Conservation (phyloP, 2,113 vertebrate genomes). For the Bubo bubo region DNA sequence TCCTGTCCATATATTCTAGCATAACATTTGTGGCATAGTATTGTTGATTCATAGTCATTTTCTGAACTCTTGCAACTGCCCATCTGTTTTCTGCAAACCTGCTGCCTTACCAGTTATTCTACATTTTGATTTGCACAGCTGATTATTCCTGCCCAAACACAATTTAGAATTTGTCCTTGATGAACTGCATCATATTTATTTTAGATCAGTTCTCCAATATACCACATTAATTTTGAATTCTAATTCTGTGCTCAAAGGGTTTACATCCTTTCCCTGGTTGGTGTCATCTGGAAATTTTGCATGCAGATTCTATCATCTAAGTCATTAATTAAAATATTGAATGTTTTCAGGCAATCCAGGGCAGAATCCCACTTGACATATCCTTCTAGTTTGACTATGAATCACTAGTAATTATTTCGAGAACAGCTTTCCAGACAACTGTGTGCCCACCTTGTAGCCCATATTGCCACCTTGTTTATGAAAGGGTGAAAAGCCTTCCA, state of each 20-base stretch:
- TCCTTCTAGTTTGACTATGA: conserved; percentile 32
- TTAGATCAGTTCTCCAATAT: conserved; percentile 28
- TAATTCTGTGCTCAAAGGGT: conserved; percentile 16
- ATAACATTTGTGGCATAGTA: background rate
- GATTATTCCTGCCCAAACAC: conserved; percentile 27
- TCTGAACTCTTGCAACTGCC: conserved; percentile 22
- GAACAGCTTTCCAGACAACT: conserved; percentile 23
- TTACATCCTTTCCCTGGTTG: conserved; percentile 12
- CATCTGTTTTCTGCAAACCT: conserved; percentile 30
- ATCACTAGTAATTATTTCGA: conserved; percentile 14
- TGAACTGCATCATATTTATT: conserved; percentile 34
- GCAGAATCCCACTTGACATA: conserved; percentile 41
- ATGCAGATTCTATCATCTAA: conserved; percentile 32
- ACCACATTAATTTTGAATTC: conserved; percentile 34
- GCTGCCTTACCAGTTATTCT: conserved; percentile 23
- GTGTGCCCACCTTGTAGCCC: background rate
- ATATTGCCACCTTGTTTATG: background rate
- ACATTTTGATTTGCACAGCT: conserved; percentile 49
- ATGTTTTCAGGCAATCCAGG: conserved; percentile 36
- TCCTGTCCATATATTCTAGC: background rate
- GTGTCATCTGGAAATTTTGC: conserved; percentile 35
- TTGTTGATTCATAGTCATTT: conserved; percentile 14
- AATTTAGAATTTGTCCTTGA: conserved; percentile 18
- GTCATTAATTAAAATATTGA: conserved; percentile 59
- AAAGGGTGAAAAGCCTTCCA: background rate